A percentile compares a stretch with the other conserved stretches of the same genome.
Conservation (phyloP, 1,140 invertebrate species). For the Apis florea region DNA sequence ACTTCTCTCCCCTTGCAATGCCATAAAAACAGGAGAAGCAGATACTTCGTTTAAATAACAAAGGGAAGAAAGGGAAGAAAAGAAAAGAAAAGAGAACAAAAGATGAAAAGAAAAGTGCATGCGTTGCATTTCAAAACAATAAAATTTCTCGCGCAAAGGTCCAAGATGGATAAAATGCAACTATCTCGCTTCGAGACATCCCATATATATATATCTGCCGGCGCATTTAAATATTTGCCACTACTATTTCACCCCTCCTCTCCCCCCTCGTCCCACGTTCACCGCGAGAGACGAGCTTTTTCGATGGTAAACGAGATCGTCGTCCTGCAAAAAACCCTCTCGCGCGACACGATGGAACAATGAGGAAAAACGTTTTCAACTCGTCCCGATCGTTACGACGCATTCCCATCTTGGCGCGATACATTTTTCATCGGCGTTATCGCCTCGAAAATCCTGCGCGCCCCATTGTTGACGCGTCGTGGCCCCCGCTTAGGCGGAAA, state of each 20-base stretch:
- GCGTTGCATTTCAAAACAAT: neutral
- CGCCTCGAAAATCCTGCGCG: conserved; percentile 32
- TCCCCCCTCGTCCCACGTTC: neutral
- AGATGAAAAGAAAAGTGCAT: neutral
- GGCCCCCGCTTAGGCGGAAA: conserved; percentile 19
- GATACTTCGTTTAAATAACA: neutral
- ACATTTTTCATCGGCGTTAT: conserved; percentile 50
- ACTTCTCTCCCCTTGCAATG: neutral
- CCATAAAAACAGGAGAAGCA: no score
- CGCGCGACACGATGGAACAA: neutral
- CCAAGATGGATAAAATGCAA: neutral
- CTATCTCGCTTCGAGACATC: neutral
- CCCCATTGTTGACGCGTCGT: conserved; percentile 31
- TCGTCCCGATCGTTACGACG: conserved; percentile 38
- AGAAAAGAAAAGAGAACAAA: neutral
- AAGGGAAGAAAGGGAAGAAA: neutral
- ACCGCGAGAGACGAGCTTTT: conserved; percentile 10
- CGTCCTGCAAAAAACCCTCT: neutral
- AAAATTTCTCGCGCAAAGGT: neutral
- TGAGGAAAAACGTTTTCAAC: conserved; percentile 12
- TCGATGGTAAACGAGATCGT: conserved; percentile 9
- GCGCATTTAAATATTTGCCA: conserved; percentile 38
- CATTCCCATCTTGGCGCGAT: conserved; percentile 49
- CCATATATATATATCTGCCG: neutral
- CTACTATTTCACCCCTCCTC: neutral